These are phyloP conservation scores for Prionailurus bengalensis DNA, from an alignment of 2,113 vertebrate species.

Conservation along the genomic window DNA sequence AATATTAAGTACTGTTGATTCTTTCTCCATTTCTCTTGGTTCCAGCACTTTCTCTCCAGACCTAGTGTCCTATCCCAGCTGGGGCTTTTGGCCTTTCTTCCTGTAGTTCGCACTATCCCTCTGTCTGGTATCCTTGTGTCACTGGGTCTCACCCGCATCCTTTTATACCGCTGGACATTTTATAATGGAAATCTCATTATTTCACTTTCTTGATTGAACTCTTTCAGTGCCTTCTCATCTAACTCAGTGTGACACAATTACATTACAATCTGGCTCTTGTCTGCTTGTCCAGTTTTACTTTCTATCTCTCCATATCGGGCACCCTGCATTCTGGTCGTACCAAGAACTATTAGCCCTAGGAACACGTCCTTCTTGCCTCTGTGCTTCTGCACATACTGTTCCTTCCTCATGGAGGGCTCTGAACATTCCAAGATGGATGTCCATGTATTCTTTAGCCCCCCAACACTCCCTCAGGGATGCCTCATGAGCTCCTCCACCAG, in stretches of 20 bases:
- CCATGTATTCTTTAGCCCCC: neutral
- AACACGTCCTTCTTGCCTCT: neutral
- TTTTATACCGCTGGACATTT: neutral
- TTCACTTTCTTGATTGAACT: neutral
- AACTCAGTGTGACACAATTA: neutral
- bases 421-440: rapidly evolving
- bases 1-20: neutral
- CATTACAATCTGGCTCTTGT: neutral
- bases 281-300: neutral
- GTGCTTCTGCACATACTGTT: neutral
- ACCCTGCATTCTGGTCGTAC: neutral
- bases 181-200: neutral
- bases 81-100: neutral
- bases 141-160: neutral
- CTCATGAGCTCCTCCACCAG: neutral
- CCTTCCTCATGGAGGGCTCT: neutral
- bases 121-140: neutral
- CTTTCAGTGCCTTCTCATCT: neutral
- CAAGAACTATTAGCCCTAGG: neutral
- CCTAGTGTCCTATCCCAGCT: neutral
- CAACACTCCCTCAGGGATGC: neutral
- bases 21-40: neutral
- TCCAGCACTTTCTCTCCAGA: neutral
- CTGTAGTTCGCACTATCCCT: neutral
- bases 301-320: neutral